Base-by-base conservation (phyloP, 2,113 vertebrate species). In the Apodemus sylvaticus region DNA sequence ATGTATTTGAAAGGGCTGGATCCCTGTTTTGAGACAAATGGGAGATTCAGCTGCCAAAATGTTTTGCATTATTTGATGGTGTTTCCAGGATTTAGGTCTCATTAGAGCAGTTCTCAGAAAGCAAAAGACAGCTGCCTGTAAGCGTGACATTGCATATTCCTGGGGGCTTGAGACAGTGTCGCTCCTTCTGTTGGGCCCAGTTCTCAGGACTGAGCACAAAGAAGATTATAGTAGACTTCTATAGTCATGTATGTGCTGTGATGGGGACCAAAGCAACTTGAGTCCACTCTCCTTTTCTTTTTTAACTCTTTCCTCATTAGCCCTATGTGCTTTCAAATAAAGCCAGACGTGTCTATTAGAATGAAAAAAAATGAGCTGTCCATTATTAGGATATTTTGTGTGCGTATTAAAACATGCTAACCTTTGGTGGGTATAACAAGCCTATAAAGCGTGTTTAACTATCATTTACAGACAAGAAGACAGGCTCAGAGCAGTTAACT, bases 101-200 rank as follows among this genome's bases (percentile, higher is more conserved):
- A 90, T 91, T 91, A 92, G 86, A 94, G 78, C 45, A 82, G 66
- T 73, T 97, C 83, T 95, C 92, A 87, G 90, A 94, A 93, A 96
- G 78, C 74, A 86, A 93, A 95, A 94, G 90, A 73, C 42, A 95
- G 73, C 85, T 97, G 73, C 45, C 31, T 68, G 34, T 55, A 68
- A 76, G 77, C 12, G 36, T 91, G 74, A 82, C 71, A 86, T 77
- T 4, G 29, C 29, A 55, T 96, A 29, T 89, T 79, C 58, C 51
- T 90, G 19, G 45, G 81, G 60, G 45, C 73, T 91, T 42, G 60
- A 95, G 34, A 91, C 34, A 26, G 39, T 42, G 55, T 22, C 89
- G 55, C 64, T 90, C 16, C 34, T 79, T 58, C 55, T 62, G 7
- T 48, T 71, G 36, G 26, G 68, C 71, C 91, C 34, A 19, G 51